Conservation (phyloP, 2,797 vertebrate genomes). For the Anomalospiza imberbis region DNA sequence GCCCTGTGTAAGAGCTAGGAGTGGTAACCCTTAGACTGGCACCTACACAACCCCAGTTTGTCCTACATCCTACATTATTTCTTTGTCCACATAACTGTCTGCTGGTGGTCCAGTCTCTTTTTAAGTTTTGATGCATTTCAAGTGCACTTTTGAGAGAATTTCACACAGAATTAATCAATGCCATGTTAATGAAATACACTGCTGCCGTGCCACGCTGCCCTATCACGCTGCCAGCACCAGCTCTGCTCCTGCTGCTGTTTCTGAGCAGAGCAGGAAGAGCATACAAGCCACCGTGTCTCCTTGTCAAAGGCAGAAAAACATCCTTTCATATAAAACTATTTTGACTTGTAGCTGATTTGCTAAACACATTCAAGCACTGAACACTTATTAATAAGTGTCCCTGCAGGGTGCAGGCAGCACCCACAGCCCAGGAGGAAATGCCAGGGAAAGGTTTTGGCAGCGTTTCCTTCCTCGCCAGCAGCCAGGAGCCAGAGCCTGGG, state of each 20-base stretch:
- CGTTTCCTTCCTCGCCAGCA: not conserved
- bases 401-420: not conserved
- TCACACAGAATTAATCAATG: not conserved
- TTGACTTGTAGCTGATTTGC: not conserved
- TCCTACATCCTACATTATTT: not conserved
- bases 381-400: not conserved
- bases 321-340: not conserved
- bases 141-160: not conserved
- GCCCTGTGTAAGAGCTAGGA: not conserved
- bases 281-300: accelerated
- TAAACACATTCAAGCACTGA: not conserved
- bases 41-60: not conserved
- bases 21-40: not conserved
- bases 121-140: not conserved
- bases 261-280: not conserved
- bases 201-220: accelerated
- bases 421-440: not conserved
- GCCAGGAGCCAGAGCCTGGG: not conserved
- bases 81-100: not conserved
- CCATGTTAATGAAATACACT: not conserved
- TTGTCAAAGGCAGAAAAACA: not conserved
- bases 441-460: not conserved
- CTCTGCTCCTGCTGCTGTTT: not conserved
- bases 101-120: not conserved
- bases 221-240: not conserved